Percentiles rank a stretch among this genome's conserved stretches.
Evolutionary conservation across 2,113 vertebrate species (phyloP).

Genomic region (Sturnira hondurensis): DNA sequence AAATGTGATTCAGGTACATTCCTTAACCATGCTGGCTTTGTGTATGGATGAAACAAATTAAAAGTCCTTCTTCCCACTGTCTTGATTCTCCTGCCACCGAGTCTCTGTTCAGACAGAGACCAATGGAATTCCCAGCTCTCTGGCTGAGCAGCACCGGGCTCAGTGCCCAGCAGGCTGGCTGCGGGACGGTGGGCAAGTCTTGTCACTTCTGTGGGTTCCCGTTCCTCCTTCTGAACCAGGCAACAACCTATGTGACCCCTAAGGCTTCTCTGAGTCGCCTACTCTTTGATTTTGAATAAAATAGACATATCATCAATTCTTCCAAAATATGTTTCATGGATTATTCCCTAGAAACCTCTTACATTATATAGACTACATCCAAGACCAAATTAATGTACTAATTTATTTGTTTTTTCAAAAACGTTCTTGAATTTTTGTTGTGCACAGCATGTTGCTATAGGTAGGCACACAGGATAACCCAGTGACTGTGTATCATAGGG

Average conservation of each 20-base stretch:
- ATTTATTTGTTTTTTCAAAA: background rate
- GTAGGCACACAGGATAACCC: background rate
- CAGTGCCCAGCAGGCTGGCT: accelerated
- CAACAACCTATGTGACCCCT: background rate
- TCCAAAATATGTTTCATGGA: background rate
- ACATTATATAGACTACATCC: background rate
- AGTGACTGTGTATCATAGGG: background rate
- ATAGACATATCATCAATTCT: background rate
- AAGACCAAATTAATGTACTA: background rate
- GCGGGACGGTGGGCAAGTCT: background rate
- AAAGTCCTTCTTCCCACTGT: background rate
- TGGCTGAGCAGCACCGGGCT: background rate
- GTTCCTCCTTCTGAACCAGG: background rate
- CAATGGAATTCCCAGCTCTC: background rate
- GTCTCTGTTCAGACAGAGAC: background rate
- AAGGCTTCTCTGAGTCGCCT: background rate
- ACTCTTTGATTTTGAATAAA: background rate
- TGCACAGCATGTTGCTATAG: background rate
- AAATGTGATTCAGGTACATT: background rate
- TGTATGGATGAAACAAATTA: background rate
- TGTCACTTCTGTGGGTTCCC: background rate
- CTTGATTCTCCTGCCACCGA: background rate
- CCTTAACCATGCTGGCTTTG: background rate
- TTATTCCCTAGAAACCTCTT: background rate
- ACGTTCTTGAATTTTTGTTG: background rate